These are phyloP conservation scores for Zaprionus bogoriensis DNA, from an alignment of 2,888 invertebrate species.

Conservation along the genomic window DNA sequence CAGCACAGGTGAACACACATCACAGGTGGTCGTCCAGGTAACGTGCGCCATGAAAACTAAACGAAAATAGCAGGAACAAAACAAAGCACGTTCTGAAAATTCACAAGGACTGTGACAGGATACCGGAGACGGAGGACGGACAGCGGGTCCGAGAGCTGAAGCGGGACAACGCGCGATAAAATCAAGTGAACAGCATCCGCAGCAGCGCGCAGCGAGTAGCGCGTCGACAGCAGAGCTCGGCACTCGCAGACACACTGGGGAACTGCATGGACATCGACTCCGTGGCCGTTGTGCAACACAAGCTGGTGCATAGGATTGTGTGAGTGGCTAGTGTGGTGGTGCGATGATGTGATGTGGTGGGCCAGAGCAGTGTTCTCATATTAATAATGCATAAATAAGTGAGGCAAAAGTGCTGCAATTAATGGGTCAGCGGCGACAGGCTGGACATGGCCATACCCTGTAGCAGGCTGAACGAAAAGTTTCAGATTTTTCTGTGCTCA, in stretches of 20 bases:
- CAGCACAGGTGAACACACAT: conserved; percentile 53
- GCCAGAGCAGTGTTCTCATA: conserved; percentile 3
- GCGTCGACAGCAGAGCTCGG: conserved; percentile 48
- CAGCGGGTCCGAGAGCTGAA: conserved; percentile 13
- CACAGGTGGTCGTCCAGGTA: conserved; percentile 66
- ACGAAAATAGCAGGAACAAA: conserved; percentile 59
- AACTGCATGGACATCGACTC: conserved; percentile 87
- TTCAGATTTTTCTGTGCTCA: too few relatives aligned
- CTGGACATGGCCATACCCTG: conserved; percentile 31
- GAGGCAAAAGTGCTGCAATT: conserved; percentile 46
- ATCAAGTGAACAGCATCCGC: conserved; percentile 18
- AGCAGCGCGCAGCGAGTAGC: conserved; percentile 8
- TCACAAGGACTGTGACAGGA: conserved; percentile 43
- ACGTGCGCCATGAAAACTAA: conserved; percentile 77
- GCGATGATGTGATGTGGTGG: neutral
- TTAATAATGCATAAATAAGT: conserved; percentile 57
- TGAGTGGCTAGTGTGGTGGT: conserved; percentile 64
- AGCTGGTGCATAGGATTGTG: conserved; percentile 81
- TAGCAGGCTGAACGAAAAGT: neutral
- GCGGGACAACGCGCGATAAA: conserved; percentile 27
- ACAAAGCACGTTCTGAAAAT: conserved; percentile 54
- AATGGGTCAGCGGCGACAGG: conserved; percentile 13
- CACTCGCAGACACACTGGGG: conserved; percentile 84
- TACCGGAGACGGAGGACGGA: conserved; percentile 36
- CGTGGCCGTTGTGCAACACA: conserved; percentile 84